These are phyloP conservation scores for Caenorhabditis tropicalis DNA, from an alignment of 1,140 invertebrate species.

Conservation along the genomic window DNA sequence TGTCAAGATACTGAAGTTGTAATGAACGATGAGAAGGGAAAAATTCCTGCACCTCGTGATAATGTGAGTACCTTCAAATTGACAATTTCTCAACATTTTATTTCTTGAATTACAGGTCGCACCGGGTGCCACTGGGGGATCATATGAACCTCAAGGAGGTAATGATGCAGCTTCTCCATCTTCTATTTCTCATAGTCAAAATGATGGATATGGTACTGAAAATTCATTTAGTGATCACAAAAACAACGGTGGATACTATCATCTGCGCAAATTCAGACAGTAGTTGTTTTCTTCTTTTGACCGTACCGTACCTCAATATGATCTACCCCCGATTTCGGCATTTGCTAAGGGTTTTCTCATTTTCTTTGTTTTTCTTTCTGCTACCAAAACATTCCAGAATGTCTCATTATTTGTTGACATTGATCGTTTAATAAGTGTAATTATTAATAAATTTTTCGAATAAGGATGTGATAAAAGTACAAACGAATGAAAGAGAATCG, in stretches of 20 bases:
- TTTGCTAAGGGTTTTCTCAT: slow-evolving; percentile 26
- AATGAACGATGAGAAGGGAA: slow-evolving; percentile 63
- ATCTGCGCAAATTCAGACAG: slow-evolving; percentile 32
- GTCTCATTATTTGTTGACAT: not conserved
- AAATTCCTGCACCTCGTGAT: slow-evolving; percentile 61
- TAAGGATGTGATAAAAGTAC: not conserved
- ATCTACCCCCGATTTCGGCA: slow-evolving; percentile 42
- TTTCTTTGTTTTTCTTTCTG: not conserved
- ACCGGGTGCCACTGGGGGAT: slow-evolving; percentile 15
- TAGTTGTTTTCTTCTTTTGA: not conserved
- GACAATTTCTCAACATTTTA: not conserved
- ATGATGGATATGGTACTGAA: slow-evolving; percentile 6
- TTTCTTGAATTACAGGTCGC: not conserved
- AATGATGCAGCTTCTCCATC: slow-evolving; percentile 6
- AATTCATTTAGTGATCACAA: slow-evolving; percentile 1
- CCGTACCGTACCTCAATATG: slow-evolving; percentile 39
- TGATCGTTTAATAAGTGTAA: slow-evolving; percentile 27
- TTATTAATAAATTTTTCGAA: slow-evolving; percentile 14
- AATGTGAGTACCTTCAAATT: slow-evolving; percentile 40
- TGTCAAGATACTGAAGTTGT: slow-evolving; percentile 72
- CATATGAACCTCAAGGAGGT: slow-evolving; percentile 34
- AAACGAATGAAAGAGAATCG: not conserved
- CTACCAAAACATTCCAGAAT: not conserved
- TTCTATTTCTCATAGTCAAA: slow-evolving; percentile 14
- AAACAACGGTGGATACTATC: slow-evolving; percentile 30